A percentile compares a stretch with the other conserved stretches of the same genome.
Conservation (phyloP, 1,140 invertebrate genomes). For the Drosophila varians region DNA sequence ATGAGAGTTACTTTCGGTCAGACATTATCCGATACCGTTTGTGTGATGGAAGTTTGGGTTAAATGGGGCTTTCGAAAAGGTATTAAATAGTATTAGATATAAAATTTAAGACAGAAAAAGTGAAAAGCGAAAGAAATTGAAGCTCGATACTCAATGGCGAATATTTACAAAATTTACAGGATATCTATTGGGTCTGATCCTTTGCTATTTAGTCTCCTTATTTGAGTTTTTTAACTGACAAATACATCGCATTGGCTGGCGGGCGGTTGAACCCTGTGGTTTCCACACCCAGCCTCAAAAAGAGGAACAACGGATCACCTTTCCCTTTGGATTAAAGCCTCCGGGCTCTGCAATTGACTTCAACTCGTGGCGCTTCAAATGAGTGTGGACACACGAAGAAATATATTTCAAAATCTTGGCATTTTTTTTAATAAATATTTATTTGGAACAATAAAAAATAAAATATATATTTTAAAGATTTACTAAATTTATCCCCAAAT, state of each 20-base stretch:
- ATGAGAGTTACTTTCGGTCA: slow-evolving; percentile 28
- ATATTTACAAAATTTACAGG: not conserved
- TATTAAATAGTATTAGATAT: not conserved
- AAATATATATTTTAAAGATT: too few relatives aligned
- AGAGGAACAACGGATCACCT: slow-evolving; percentile 23
- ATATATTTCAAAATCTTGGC: not conserved
- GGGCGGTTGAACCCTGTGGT: slow-evolving; percentile 54
- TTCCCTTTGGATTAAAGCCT: slow-evolving; percentile 26
- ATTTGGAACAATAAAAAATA: too few relatives aligned
- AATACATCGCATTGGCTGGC: slow-evolving; percentile 49
- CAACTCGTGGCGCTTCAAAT: slow-evolving; percentile 73
- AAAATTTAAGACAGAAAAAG: not conserved
- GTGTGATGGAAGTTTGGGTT: not conserved
- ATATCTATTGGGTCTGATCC: slow-evolving; percentile 9
- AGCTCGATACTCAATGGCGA: not conserved
- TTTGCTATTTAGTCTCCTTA: not conserved
- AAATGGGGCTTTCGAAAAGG: not conserved
- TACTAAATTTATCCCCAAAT: too few relatives aligned
- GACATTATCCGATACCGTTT: slow-evolving; percentile 12
- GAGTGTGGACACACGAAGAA: slow-evolving; percentile 19
- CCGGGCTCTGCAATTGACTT: slow-evolving; percentile 73
- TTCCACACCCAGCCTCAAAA: slow-evolving; percentile 28
- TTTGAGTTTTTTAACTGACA: slow-evolving; percentile 58
- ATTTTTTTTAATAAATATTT: not conserved
- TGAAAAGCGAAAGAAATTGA: too few relatives aligned